Conservation (phyloP, 1,140 invertebrate genomes). For the Drosophila lowei region DNA sequence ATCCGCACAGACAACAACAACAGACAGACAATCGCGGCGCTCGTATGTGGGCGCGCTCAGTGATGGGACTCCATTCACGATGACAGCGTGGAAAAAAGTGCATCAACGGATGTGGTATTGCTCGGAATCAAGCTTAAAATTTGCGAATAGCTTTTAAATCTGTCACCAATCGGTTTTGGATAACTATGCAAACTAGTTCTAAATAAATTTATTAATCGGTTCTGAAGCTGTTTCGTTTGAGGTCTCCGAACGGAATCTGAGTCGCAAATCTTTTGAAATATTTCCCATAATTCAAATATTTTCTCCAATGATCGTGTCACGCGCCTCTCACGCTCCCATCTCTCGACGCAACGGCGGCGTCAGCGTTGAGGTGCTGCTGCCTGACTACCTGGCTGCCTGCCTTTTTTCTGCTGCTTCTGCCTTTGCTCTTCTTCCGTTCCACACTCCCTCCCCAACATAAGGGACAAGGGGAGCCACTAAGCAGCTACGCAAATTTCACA, state of each 20-base stretch:
- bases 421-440: conserved; percentile 1
- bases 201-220: too few species aligned
- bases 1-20: not conserved
- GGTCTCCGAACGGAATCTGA: too few species aligned
- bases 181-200: too few species aligned
- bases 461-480: conserved; percentile 8
- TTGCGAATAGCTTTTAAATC: too few species aligned
- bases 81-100: not conserved
- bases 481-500: conserved; percentile 55
- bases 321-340: conserved; percentile 6
- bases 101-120: not conserved
- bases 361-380: conserved; percentile 42
- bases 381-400: conserved; percentile 2
- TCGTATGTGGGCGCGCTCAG: conserved; percentile 21
- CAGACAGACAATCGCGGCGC: conserved; percentile 3
- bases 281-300: too few species aligned
- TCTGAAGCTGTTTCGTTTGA: too few species aligned
- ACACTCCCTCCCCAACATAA: conserved; percentile 10
- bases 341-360: conserved; percentile 15
- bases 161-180: too few species aligned
- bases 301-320: too few species aligned
- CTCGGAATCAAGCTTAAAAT: not conserved
- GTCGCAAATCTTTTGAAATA: not conserved
- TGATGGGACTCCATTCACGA: conserved; percentile 1
- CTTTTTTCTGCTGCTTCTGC: conserved; percentile 20